Percentiles rank a stretch among this genome's conserved stretches.
These are phyloP conservation scores for Tonatia bakeri DNA, from an alignment of 2,113 vertebrate species.

Conservation along the genomic window DNA sequence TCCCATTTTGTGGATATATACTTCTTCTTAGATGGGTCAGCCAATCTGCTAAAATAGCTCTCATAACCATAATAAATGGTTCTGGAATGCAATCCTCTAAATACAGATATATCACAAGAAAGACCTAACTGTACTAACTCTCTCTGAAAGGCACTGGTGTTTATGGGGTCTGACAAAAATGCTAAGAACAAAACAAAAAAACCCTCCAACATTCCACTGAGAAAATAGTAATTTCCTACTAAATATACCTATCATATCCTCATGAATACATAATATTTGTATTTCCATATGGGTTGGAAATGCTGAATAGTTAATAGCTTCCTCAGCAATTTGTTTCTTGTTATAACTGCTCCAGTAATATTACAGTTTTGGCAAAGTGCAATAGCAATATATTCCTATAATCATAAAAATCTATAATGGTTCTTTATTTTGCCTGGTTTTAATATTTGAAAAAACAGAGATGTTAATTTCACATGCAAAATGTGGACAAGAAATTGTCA, in stretches of 20 bases:
- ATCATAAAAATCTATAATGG: conserved; percentile 27
- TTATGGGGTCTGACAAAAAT: not conserved
- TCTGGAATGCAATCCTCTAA: not conserved
- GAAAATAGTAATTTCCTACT: conserved; percentile 1
- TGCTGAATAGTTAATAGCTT: conserved; percentile 25
- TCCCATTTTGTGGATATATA: not conserved
- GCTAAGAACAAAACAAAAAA: not conserved
- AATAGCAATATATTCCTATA: conserved; percentile 36
- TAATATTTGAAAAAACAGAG: conserved; percentile 46
- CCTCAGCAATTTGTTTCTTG: conserved; percentile 48
- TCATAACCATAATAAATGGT: not conserved
- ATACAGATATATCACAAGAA: not conserved
- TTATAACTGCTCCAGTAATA: conserved; percentile 30
- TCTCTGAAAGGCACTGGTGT: not conserved
- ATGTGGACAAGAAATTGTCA: conserved; percentile 26
- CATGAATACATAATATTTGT: not conserved
- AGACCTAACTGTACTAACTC: not conserved
- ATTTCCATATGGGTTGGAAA: conserved; percentile 29
- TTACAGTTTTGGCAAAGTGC: conserved; percentile 45
- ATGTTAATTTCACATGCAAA: conserved; percentile 56
- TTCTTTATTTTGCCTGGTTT: conserved; percentile 29
- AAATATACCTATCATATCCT: not conserved
- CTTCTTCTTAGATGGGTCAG: not conserved
- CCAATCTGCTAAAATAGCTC: not conserved
- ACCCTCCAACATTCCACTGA: not conserved